These are phyloP conservation scores for Crambe crambe DNA, from an alignment of 37 sponge, comb jelly and placozoan genomes.

Conservation along the genomic window DNA sequence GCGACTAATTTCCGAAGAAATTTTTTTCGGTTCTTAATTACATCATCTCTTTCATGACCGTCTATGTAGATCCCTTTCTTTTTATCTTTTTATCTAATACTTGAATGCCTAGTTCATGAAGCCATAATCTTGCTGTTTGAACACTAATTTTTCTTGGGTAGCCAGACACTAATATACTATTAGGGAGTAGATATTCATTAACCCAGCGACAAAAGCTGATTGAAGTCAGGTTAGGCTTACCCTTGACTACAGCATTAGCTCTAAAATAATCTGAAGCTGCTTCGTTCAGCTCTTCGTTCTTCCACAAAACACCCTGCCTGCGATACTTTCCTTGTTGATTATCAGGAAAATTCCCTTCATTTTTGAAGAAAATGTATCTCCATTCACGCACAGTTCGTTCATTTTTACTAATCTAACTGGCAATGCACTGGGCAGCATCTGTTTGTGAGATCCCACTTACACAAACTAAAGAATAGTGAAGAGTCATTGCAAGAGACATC, in stretches of 20 bases:
- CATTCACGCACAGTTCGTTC: slow-evolving; percentile 24
- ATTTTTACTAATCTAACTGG: not conserved
- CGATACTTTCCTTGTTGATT: not conserved
- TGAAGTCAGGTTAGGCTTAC: slow-evolving; percentile 1
- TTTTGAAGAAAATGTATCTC: not conserved
- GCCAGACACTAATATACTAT: slow-evolving; percentile 6
- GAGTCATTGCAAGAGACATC: not conserved
- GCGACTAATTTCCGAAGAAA: not conserved
- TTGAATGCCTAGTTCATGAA: slow-evolving; percentile 2
- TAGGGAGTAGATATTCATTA: slow-evolving; percentile 9
- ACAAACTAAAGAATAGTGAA: not conserved
- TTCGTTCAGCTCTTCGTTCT: not conserved
- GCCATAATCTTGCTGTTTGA: slow-evolving; percentile 3
- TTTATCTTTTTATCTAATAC: not conserved
- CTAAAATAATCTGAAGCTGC: not conserved
- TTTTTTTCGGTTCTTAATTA: not conserved
- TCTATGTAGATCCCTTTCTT: slow-evolving; percentile 18
- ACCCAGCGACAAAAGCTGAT: slow-evolving; percentile 8
- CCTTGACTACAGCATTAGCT: slow-evolving; percentile 8
- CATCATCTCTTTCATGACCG: slow-evolving; percentile 25
- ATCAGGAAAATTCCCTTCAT: slow-evolving; percentile 10
- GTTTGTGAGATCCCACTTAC: not conserved
- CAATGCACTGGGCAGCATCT: not conserved
- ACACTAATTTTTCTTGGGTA: not conserved
- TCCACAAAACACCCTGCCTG: not conserved